phyloP scores from a whole-genome alignment of 2,113 vertebrate species.

The Crotalus horridus region DNA sequence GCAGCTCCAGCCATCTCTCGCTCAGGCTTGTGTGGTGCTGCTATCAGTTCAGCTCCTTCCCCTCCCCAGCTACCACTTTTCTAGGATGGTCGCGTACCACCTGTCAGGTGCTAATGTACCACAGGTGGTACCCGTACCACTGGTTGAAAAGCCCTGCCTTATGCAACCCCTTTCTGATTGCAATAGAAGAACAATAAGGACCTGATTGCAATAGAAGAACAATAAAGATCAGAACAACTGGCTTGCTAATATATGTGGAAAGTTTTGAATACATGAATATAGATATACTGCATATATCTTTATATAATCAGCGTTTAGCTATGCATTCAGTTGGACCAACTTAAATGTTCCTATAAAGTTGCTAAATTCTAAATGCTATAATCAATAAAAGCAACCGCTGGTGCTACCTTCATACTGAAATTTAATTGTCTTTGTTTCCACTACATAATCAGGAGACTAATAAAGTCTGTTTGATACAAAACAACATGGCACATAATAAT shows the following conservation, averaged over 20 bases:
- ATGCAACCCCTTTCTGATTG: background rate
- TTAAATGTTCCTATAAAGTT: background rate
- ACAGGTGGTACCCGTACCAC: too few species aligned
- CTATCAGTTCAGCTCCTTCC: too few species aligned
- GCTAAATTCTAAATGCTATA: background rate
- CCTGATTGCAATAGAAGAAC: background rate
- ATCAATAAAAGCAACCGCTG: background rate
- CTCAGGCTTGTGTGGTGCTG: too few species aligned
- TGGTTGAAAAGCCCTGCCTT: background rate
- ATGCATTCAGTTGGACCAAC: background rate
- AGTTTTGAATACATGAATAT: background rate
- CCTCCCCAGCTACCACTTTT: too few species aligned
- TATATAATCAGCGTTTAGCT: background rate
- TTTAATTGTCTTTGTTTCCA: background rate
- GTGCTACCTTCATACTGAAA: background rate
- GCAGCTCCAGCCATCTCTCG: too few species aligned
- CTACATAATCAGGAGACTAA: background rate
- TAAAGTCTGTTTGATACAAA: background rate
- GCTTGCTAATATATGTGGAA: background rate
- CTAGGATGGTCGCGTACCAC: too few species aligned
- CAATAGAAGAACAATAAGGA: background rate
- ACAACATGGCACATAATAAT: background rate
- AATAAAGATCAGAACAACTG: background rate
- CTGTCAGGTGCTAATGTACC: too few species aligned
- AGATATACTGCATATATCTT: background rate